Conservation (phyloP, 2,797 vertebrate species). For the Eulemur mongoz region DNA sequence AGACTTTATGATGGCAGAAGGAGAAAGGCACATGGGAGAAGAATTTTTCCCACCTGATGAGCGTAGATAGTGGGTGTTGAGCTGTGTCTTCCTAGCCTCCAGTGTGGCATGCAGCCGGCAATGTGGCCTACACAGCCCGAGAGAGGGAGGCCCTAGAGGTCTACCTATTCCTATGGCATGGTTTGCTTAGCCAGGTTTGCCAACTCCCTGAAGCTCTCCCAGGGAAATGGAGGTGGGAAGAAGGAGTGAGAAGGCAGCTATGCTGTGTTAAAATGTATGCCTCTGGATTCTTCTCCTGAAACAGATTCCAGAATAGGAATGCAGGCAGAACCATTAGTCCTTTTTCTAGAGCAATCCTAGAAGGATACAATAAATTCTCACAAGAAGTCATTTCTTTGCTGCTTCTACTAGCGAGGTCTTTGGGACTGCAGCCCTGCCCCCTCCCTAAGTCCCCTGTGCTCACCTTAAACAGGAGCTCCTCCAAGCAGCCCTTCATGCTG, state of each 20-base stretch:
- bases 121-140: rapidly evolving
- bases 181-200: not conserved
- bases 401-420: not conserved
- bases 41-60: not conserved
- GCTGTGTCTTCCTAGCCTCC: not conserved
- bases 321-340: not conserved
- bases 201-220: not conserved
- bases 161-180: not conserved
- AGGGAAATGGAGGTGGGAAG: not conserved
- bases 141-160: not conserved
- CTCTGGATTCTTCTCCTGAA: not conserved
- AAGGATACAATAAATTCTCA: not conserved
- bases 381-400: not conserved
- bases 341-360: not conserved
- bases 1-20: not conserved
- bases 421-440: not conserved
- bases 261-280: not conserved
- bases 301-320: not conserved
- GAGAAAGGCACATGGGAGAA: not conserved
- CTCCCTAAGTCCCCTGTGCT: not conserved
- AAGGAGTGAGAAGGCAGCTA: not conserved
- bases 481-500: not conserved
- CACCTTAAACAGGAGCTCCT: not conserved
- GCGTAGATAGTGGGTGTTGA: not conserved
- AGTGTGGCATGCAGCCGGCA: not conserved